These are phyloP conservation scores for Acanthosepion pharaonis DNA, from an alignment of 2,888 invertebrate species.

Conservation along the genomic window DNA sequence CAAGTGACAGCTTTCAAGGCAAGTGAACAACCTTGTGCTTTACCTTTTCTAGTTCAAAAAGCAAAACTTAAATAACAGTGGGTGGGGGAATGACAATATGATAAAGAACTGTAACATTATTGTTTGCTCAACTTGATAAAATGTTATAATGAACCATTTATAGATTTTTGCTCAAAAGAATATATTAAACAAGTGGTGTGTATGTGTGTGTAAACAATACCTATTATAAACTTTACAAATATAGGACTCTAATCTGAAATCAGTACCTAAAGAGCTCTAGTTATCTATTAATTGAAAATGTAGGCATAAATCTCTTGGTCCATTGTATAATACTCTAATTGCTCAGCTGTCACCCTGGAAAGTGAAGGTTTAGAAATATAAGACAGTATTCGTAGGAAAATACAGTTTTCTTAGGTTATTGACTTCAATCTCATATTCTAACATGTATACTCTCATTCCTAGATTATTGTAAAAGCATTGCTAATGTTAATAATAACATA, in stretches of 20 bases:
- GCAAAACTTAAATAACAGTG: no score
- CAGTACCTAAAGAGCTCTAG: not conserved
- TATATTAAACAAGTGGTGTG: not conserved
- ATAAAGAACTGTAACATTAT: not conserved
- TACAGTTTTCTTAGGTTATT: no score
- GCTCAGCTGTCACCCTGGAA: no score
- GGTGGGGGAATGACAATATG: no score
- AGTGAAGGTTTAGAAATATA: no score
- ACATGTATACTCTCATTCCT: no score
- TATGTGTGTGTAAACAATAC: not conserved
- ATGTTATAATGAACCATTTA: not conserved
- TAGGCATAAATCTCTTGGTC: not conserved
- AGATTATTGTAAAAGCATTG: no score
- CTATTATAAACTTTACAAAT: not conserved
- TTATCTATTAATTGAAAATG: not conserved
- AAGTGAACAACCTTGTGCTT: not conserved
- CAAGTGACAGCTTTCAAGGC: not conserved
- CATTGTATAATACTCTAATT: not conserved
- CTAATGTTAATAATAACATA: no score
- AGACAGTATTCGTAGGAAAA: no score
- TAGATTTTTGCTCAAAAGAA: not conserved
- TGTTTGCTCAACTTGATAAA: not conserved
- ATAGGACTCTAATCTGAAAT: not conserved
- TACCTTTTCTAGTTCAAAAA: not conserved
- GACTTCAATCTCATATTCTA: no score